Evolutionary conservation across 2,113 vertebrate species (phyloP).

Genomic region (Forbesichthys agassizii): DNA sequence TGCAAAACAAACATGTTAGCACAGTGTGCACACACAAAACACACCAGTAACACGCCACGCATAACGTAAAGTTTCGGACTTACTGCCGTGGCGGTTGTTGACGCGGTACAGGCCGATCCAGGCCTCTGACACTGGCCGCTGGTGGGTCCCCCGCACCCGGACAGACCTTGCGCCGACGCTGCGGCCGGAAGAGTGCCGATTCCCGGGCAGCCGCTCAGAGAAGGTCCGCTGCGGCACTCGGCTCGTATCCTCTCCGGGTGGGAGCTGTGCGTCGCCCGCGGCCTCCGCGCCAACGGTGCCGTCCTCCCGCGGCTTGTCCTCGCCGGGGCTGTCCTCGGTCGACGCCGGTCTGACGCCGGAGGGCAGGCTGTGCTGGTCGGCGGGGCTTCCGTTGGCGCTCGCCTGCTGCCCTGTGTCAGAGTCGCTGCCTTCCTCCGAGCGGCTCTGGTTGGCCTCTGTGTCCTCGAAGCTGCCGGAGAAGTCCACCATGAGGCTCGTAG

Average conservation of each 20-base stretch:
- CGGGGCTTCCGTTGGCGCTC: constrained; percentile 71
- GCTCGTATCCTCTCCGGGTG: constrained; percentile 71
- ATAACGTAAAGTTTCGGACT: constrained; percentile 26
- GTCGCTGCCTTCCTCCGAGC: constrained; percentile 79
- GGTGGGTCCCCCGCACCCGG: constrained; percentile 66
- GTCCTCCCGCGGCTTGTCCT: constrained; percentile 61
- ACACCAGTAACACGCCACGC: neutral
- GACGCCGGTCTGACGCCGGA: constrained; percentile 54
- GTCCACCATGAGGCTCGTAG: constrained; percentile 77
- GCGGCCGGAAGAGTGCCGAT: constrained; percentile 70
- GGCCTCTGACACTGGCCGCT: constrained; percentile 78
- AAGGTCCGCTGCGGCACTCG: constrained; percentile 78
- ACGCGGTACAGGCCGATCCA: constrained; percentile 81
- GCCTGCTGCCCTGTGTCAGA: constrained; percentile 75
- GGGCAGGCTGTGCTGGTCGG: constrained; percentile 65
- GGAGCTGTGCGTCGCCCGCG: constrained; percentile 52
- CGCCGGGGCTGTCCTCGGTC: constrained; percentile 54
- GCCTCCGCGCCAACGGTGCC: constrained; percentile 50
- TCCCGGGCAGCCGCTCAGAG: constrained; percentile 76
- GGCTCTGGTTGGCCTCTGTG: constrained; percentile 73
- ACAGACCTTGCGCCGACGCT: constrained; percentile 68
- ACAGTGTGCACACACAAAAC: neutral
- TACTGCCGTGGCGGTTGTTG: constrained; percentile 78
- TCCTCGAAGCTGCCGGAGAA: constrained; percentile 79
- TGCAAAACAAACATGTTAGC: neutral